phyloP scores from a whole-genome alignment of 2,888 invertebrate species.

The Rotaria macrura region DNA sequence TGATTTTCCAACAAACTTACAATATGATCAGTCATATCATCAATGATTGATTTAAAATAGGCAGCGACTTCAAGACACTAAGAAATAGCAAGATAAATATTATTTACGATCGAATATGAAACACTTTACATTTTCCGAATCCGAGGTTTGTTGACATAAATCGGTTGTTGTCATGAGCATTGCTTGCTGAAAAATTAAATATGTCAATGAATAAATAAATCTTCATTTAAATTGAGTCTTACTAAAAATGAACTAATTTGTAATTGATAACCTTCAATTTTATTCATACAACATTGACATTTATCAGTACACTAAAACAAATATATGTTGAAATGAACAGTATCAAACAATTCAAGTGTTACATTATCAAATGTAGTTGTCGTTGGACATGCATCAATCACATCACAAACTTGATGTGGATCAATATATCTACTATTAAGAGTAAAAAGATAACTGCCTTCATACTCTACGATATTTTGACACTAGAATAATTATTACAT shows the following conservation, averaged over 20 bases:
- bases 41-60: background rate
- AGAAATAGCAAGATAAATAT: background rate
- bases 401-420: constrained; percentile 23
- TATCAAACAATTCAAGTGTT: background rate
- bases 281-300: background rate
- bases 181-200: background rate
- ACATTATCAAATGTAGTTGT: background rate
- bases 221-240: background rate
- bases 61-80: background rate
- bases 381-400: constrained; percentile 23
- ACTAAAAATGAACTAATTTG: background rate
- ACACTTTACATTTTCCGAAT: background rate
- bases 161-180: background rate
- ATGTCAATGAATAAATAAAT: background rate
- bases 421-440: background rate
- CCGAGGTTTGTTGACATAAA: background rate
- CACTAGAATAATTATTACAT: background rate
- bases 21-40: background rate
- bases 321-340: background rate
- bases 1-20: background rate
- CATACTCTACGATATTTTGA: constrained; percentile 14
- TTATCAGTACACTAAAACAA: constrained; percentile 8
- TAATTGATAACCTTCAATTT: background rate
- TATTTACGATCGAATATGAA: background rate
- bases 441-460: constrained; percentile 23